These are phyloP conservation scores for Puffinus mauretanicus DNA, from an alignment of 2,113 vertebrate genomes.

Conservation along the genomic window DNA sequence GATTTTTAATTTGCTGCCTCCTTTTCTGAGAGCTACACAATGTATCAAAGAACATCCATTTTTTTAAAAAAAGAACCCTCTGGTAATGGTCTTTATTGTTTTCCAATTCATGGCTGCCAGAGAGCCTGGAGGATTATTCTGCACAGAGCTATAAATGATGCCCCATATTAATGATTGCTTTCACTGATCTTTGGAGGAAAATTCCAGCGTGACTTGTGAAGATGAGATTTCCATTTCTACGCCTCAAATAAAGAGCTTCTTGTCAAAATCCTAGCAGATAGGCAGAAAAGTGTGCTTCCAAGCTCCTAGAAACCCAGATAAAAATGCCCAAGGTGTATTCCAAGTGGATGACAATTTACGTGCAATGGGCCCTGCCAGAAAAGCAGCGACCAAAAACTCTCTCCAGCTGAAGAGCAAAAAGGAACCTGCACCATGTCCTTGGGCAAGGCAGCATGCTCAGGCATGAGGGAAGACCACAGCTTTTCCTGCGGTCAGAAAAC, in stretches of 20 bases:
- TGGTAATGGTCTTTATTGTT: conserved; percentile 2
- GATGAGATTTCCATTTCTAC: conserved; percentile 21
- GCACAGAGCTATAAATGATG: conserved; percentile 15
- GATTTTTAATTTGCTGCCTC: background rate
- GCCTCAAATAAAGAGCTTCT: background rate
- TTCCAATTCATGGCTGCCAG: background rate
- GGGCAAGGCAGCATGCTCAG: background rate
- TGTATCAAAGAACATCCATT: background rate
- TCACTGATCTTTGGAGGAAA: conserved; percentile 24
- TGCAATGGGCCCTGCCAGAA: background rate
- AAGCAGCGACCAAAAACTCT: background rate
- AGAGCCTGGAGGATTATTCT: conserved; percentile 24
- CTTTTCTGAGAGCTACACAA: background rate
- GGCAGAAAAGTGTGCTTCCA: background rate
- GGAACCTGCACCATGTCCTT: background rate
- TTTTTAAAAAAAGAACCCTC: background rate
- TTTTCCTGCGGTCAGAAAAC: background rate
- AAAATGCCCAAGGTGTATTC: background rate
- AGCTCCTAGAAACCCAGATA: background rate
- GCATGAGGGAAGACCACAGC: background rate
- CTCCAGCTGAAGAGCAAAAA: background rate
- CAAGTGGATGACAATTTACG: background rate
- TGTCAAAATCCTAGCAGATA: background rate
- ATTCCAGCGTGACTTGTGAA: background rate
- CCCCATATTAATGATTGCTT: conserved; percentile 12